Evolutionary conservation across 2,113 vertebrate species (phyloP), one percentile per base, ranked within the genome.

Genomic region (Plotosus lineatus): DNA sequence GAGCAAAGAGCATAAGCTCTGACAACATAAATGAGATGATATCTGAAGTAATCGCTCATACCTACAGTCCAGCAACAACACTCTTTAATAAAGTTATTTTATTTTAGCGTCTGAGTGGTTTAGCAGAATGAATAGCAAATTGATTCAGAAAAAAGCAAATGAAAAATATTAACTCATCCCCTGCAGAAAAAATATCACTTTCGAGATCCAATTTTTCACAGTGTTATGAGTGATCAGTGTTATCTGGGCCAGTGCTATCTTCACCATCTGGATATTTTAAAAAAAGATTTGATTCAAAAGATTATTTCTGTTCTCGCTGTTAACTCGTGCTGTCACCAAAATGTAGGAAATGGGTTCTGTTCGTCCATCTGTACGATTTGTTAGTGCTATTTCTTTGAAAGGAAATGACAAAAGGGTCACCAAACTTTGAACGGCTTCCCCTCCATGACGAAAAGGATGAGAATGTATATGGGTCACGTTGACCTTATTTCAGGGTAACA

Each of bases 141-240:
- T 68, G 11, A 69, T 26, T 82, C 53, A 71, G 71, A 85, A 79
- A 85, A 79, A 85, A 69, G 53, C 55, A 69, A 33, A 1, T 2
- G 3, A 44, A 38, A 11, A 75, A 15, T 36, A 23, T 40, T 38
- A 36, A 42, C 53, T 74, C 23, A 69, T 69, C n/a, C 40, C 26
- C 40, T 15, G 40, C 36, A n/a, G 36, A 66, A 44, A 69, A 44
- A 42, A 68, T 2, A 26, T 23, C 36, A 26, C 38, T 44, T 26
- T 28, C 11, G 4, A 42, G n/a, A 46, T 69, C 15, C 12, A 66
- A 65, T 40, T 66, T 46, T 9, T 44, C 40, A 19, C 10, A 75
- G 38, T 76, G 10, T 53, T 36, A 38, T 74, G n/a, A n/a, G n/a
- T n/a, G n/a, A n/a, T n/a, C n/a, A n/a, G n/a, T n/a, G n/a, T n/a